Percentiles rank a stretch among this genome's conserved stretches.
phyloP scores from a whole-genome alignment of 2,113 vertebrate genomes.

The Trematocara zebra region DNA sequence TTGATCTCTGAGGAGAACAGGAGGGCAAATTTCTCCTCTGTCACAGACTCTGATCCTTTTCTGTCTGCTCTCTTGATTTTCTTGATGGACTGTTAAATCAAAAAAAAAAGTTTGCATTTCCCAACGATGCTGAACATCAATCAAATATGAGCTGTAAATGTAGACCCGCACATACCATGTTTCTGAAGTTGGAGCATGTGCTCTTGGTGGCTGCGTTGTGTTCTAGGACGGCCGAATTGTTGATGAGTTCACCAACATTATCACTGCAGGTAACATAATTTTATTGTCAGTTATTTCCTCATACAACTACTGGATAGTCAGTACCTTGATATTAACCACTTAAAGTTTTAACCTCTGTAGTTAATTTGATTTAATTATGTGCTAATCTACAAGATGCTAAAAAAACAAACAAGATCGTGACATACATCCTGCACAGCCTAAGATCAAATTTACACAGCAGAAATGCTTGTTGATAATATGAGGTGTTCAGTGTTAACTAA shows the following conservation, averaged over 20 bases:
- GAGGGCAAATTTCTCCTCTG: conserved; percentile 94
- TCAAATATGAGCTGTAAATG: neutral
- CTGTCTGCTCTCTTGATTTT: conserved; percentile 95
- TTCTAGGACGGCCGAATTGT: conserved; percentile 84
- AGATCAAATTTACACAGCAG: neutral
- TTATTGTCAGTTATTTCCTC: neutral
- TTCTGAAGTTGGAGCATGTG: conserved; percentile 89
- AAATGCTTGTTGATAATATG: neutral
- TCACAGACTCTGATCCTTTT: conserved; percentile 93
- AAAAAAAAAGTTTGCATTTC: neutral
- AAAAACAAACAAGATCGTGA: neutral
- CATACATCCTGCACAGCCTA: neutral
- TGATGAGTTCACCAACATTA: conserved; percentile 88
- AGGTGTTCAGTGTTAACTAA: neutral
- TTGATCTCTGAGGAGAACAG: conserved; percentile 82
- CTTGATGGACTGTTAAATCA: conserved; percentile 81
- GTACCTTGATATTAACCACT: neutral
- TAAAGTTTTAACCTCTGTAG: neutral
- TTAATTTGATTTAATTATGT: neutral
- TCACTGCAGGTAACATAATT: conserved; percentile 71
- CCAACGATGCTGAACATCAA: neutral
- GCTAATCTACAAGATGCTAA: neutral
- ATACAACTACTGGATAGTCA: accelerated
- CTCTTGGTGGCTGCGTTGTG: conserved; percentile 80
- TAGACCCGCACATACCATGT: conserved; percentile 77